Evolutionary conservation across 2,888 invertebrate species (phyloP).

Genomic region (Mesopsocus fuscifrons): DNA sequence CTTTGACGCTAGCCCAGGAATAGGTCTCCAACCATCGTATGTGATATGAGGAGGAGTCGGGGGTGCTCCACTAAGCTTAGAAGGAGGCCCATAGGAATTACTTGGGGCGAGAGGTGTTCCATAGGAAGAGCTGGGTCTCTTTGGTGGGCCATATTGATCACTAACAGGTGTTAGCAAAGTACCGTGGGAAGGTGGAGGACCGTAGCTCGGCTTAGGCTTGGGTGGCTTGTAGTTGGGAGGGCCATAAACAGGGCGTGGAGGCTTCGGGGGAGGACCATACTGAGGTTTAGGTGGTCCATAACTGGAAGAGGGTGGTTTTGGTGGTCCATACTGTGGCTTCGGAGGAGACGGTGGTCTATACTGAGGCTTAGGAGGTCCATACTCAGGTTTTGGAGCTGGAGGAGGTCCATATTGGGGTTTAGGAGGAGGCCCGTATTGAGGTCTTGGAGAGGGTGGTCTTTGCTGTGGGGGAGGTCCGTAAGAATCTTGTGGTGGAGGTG

Average conservation of each 20-base stretch:
- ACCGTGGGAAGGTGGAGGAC: slow-evolving; percentile 20
- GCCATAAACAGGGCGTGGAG: slow-evolving; percentile 23
- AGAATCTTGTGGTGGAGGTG: slow-evolving; percentile 18
- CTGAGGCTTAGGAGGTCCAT: slow-evolving; percentile 25
- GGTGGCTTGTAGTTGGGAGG: slow-evolving; percentile 20
- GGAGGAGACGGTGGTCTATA: slow-evolving; percentile 29
- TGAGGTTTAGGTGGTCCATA: slow-evolving; percentile 20
- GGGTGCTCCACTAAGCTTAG: background rate
- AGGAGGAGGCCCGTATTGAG: slow-evolving; percentile 27
- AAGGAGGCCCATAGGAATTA: slow-evolving; percentile 19
- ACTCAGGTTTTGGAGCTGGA: slow-evolving; percentile 18
- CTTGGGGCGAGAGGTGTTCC: slow-evolving; percentile 23
- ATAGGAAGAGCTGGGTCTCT: slow-evolving; percentile 20
- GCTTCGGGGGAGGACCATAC: slow-evolving; percentile 15
- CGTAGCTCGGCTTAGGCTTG: slow-evolving; percentile 13
- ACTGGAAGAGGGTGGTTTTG: slow-evolving; percentile 20
- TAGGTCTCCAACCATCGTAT: slow-evolving; percentile 67
- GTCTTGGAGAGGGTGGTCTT: slow-evolving; percentile 26
- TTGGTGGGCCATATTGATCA: slow-evolving; percentile 14
- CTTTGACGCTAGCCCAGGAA: slow-evolving; percentile 37
- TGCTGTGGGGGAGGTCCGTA: slow-evolving; percentile 21
- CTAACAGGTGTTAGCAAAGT: slow-evolving; percentile 16
- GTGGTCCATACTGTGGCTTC: slow-evolving; percentile 29
- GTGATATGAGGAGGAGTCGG: slow-evolving; percentile 18
- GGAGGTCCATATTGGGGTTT: slow-evolving; percentile 30